These are phyloP conservation scores for Tetranychus truncatus DNA, from an alignment of 2,888 invertebrate species.

Conservation along the genomic window DNA sequence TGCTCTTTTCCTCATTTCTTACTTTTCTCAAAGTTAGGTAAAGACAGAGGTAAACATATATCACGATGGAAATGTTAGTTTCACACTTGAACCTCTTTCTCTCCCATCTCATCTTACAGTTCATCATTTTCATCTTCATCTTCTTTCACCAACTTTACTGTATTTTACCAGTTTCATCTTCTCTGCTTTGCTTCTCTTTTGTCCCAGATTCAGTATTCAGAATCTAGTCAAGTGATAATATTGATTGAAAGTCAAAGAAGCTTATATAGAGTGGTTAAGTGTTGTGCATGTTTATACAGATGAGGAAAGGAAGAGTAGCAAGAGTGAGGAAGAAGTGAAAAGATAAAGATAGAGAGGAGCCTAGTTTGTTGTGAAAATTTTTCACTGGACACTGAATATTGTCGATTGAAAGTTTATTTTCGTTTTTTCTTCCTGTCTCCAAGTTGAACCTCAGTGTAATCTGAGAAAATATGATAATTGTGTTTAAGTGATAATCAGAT, in stretches of 20 bases:
- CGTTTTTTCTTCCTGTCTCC: no score
- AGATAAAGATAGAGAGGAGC: neutral
- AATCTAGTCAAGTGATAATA: neutral
- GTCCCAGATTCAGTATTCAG: neutral
- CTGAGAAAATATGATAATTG: no score
- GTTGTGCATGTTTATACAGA: neutral
- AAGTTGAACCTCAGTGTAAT: no score
- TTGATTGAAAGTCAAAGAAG: neutral
- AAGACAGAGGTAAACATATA: no score
- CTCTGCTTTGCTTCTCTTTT: neutral
- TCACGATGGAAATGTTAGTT: neutral
- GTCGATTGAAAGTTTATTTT: neutral
- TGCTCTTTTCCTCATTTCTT: no score
- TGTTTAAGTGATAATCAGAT: no score
- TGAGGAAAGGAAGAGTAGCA: neutral
- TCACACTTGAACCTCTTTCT: neutral
- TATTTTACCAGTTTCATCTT: neutral
- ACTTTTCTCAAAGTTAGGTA: no score
- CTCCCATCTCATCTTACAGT: neutral
- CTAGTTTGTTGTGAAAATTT: neutral
- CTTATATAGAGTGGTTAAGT: neutral
- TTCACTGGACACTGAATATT: neutral
- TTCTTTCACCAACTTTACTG: no score
- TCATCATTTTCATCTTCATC: neutral
- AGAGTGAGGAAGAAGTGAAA: neutral